Conservation (phyloP, 2,797 vertebrate genomes). For the Podarcis lilfordi region DNA sequence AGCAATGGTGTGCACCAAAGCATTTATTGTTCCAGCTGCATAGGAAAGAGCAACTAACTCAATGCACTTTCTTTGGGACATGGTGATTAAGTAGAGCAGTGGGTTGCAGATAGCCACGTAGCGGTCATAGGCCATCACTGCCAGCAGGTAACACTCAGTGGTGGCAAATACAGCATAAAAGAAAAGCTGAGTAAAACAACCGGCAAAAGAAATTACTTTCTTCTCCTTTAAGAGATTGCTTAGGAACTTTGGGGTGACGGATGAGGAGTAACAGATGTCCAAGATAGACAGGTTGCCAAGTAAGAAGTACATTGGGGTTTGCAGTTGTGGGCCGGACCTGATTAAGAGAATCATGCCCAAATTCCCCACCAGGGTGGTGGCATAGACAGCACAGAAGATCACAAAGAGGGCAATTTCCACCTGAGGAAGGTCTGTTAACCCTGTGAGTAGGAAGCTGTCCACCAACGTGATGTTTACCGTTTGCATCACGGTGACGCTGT, state of each 20-base stretch:
- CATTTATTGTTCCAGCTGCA: background rate
- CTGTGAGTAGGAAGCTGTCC: background rate
- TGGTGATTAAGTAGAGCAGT: background rate
- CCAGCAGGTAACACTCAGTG: constrained; percentile 13
- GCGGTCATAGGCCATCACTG: constrained; percentile 19
- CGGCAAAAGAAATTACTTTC: background rate
- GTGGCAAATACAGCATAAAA: background rate
- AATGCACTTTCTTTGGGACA: background rate
- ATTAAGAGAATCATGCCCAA: constrained; percentile 1
- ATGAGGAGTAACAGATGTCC: constrained; percentile 24
- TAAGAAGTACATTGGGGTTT: constrained; percentile 28
- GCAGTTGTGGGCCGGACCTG: background rate
- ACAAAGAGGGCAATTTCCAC: constrained; percentile 8
- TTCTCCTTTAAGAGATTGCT: background rate
- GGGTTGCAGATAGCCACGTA: constrained; percentile 29
- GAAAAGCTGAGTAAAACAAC: constrained; percentile 3
- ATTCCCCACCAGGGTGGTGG: background rate
- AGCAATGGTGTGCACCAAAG: background rate
- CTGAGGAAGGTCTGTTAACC: background rate
- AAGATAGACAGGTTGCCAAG: constrained; percentile 19
- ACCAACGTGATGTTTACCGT: background rate
- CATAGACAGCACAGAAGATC: background rate
- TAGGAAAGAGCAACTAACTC: background rate
- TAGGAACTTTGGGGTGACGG: constrained; percentile 8
- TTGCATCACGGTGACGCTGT: background rate